phyloP scores from a whole-genome alignment of 2,797 vertebrate species.

The Sandelia bainsii region DNA sequence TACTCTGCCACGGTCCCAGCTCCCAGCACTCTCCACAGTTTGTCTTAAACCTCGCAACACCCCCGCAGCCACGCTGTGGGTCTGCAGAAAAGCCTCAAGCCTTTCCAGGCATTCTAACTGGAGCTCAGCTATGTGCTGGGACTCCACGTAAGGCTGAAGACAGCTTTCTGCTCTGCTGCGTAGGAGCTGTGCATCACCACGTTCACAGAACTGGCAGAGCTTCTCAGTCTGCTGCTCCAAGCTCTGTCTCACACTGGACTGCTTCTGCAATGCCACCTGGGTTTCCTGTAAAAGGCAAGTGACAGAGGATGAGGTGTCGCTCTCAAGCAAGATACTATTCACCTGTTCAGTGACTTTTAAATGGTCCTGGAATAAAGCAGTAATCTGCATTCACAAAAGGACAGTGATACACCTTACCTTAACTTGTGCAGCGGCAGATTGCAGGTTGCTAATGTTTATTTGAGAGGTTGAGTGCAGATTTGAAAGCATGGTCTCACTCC shows the following conservation, averaged over 20 bases:
- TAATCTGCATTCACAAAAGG: neutral
- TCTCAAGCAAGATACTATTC: slow-evolving; percentile 8
- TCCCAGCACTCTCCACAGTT: slow-evolving; percentile 89
- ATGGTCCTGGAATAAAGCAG: neutral
- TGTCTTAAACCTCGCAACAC: slow-evolving; percentile 87
- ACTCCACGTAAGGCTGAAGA: slow-evolving; percentile 90
- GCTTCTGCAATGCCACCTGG: slow-evolving; percentile 81
- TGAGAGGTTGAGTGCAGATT: slow-evolving; percentile 88
- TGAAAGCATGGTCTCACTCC: slow-evolving; percentile 91
- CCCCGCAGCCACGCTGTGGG: slow-evolving; percentile 74
- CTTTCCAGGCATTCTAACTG: slow-evolving; percentile 87
- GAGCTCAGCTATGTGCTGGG: slow-evolving; percentile 85
- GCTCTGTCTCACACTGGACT: slow-evolving; percentile 78
- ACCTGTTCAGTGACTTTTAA: neutral
- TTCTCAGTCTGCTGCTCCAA: slow-evolving; percentile 86
- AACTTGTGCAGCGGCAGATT: slow-evolving; percentile 81
- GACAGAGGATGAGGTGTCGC: slow-evolving; percentile 6
- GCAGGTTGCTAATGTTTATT: slow-evolving; percentile 86
- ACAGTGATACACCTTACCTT: slow-evolving; percentile 82
- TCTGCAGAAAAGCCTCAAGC: slow-evolving; percentile 87
- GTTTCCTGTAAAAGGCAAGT: slow-evolving; percentile 84
- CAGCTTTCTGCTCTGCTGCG: slow-evolving; percentile 88
- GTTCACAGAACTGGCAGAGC: slow-evolving; percentile 86
- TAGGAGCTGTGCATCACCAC: slow-evolving; percentile 85
- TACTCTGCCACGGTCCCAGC: slow-evolving; percentile 89